These are phyloP conservation scores for Drosophila vallismaia DNA, from an alignment of 2,888 invertebrate species.

Conservation along the genomic window DNA sequence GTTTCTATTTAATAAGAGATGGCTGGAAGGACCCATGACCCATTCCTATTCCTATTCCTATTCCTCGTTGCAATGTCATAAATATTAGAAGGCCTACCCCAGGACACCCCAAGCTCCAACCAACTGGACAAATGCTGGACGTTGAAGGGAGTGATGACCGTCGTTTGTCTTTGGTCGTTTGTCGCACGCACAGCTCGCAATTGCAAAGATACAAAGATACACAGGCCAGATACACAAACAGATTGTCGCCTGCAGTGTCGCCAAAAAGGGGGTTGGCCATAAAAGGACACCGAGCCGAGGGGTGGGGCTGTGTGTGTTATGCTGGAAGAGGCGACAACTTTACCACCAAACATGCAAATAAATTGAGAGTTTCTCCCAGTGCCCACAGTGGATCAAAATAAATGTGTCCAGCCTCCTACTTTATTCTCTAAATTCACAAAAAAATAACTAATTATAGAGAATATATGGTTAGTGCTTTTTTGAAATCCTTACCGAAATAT, in stretches of 20 bases:
- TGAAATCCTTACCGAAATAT: neutral
- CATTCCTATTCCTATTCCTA: neutral
- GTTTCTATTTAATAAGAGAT: neutral
- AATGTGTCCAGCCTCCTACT: too few relatives aligned
- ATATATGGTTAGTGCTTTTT: too few relatives aligned
- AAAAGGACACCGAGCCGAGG: neutral
- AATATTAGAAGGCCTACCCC: constrained; percentile 58
- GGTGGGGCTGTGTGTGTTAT: neutral
- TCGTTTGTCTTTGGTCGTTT: constrained; percentile 14
- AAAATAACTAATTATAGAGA: too few relatives aligned
- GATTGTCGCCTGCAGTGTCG: constrained; percentile 71
- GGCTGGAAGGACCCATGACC: neutral
- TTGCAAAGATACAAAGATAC: constrained; percentile 64
- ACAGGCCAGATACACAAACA: constrained; percentile 73
- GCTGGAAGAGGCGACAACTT: neutral
- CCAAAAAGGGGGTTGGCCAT: neutral
- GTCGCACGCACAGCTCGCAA: constrained; percentile 28
- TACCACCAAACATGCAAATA: constrained; percentile 17
- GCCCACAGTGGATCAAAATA: constrained; percentile 19
- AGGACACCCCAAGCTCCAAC: neutral
- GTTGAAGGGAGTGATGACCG: constrained; percentile 11
- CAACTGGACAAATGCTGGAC: constrained; percentile 7
- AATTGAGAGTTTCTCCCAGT: constrained; percentile 11
- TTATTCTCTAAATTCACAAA: too few relatives aligned
- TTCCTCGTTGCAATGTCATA: constrained; percentile 56